Evolutionary conservation across 2,797 vertebrate species (phyloP), one percentile per base, ranked within the genome.

Genomic region (Sebastes nivosus): DNA sequence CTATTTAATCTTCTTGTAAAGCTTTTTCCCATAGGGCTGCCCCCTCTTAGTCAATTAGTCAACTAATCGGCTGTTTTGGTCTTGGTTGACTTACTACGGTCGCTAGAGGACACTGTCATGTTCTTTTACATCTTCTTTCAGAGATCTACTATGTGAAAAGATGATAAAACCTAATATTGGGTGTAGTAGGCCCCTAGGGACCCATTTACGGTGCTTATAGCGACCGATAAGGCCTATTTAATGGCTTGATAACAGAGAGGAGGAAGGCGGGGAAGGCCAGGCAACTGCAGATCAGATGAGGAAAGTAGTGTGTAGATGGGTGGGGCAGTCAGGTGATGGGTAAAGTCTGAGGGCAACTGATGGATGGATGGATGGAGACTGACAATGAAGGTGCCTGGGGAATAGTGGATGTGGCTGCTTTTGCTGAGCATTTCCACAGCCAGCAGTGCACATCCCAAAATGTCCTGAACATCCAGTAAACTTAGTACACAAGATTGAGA

Each of bases 361-460:
- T 46, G 42, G 16, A 18, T 60, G 58, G 30, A 34, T 34, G 9
- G 27, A 34, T n/a, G 29, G 59, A 61, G 10, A n/a, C 30, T 46
- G 42, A 0, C 38, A 12, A 20, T 32, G 29, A 32, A 32, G 29
- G 18, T 3, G 8, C 2, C 34, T n/a, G 29, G n/a, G 7, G 4
- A 64, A 24, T 38, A n/a, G n/a, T 13, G n/a, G 34, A 22, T 64
- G 32, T 24, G 32, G n/a, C 61, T 38, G 12, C 27, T 46, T 0
- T 18, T 46, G 42, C 42, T 46, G 42, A 46, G 42, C 16, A 20
- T 46, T 46, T 46, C 42, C 42, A 18, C 42, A 8, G 42, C 42
- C 42, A 46, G 3, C 29, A 22, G 22, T 71, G 60, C 30, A 66
- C 18, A 55, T 71, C 73, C 66, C 63, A 73, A 83, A 77, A 83